phyloP scores from a whole-genome alignment of 1,140 invertebrate genomes.

The Bombus breviceps region DNA sequence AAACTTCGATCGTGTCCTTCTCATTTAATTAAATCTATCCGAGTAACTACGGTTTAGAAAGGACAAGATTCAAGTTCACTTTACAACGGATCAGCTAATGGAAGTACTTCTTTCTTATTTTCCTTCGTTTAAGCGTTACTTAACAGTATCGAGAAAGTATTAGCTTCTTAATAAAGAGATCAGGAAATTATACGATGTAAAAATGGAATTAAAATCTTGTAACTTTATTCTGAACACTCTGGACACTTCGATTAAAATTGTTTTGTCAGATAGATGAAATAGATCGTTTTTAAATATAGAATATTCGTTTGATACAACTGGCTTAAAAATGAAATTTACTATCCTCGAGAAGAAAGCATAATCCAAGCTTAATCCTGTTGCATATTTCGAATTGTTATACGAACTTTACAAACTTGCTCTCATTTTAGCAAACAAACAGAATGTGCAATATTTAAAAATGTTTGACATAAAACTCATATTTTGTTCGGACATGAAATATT shows the following conservation, averaged over 20 bases:
- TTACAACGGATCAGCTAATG: neutral
- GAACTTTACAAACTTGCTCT: no score
- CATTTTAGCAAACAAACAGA: neutral
- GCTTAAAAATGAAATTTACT: neutral
- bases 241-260: neutral
- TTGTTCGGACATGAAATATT: neutral
- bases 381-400: neutral
- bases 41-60: no score
- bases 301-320: neutral
- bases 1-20: constrained; percentile 2
- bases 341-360: neutral
- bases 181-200: neutral
- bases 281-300: neutral
- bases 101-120: neutral
- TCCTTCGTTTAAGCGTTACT: neutral
- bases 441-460: neutral
- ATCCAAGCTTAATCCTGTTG: neutral
- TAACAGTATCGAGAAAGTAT: neutral
- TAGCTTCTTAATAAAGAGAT: neutral
- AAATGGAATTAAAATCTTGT: no score
- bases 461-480: neutral
- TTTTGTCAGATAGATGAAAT: neutral
- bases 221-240: neutral
- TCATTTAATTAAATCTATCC: constrained; percentile 8
- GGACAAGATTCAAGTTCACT: neutral